A percentile compares a stretch with the other conserved stretches of the same genome.
Evolutionary conservation across 2,797 vertebrate species (phyloP).

Genomic region (Acipenser oxyrinchus): DNA sequence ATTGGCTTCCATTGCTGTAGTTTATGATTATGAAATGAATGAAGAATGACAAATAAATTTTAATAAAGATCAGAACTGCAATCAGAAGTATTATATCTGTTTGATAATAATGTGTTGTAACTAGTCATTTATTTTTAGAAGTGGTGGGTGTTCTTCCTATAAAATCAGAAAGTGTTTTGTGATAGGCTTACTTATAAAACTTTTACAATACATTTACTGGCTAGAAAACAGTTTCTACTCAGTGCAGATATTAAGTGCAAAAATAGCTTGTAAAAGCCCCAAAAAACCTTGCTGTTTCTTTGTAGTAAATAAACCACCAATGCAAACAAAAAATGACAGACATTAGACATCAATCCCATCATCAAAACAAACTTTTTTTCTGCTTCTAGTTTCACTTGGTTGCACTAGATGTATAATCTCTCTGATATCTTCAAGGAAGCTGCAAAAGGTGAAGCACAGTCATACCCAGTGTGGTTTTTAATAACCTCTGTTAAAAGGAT

Average conservation of each 20-base stretch:
- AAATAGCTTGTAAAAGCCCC: too few species aligned
- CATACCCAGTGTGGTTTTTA: too few species aligned
- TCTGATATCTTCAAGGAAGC: too few species aligned
- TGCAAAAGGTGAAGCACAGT: too few species aligned
- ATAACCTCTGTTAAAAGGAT: too few species aligned
- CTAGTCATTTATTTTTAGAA: slow-evolving; percentile 7
- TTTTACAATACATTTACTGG: slow-evolving; percentile 1
- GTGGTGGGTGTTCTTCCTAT: slow-evolving; percentile 7
- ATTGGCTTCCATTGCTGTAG: slow-evolving; percentile 3
- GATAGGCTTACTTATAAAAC: slow-evolving; percentile 19
- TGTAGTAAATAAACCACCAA: too few species aligned
- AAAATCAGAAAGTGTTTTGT: background rate
- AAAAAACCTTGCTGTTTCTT: too few species aligned
- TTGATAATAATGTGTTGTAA: background rate
- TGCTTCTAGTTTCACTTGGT: too few species aligned
- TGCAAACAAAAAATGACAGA: too few species aligned
- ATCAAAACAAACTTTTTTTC: too few species aligned
- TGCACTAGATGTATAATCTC: too few species aligned
- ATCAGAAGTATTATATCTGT: background rate
- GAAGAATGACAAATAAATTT: background rate
- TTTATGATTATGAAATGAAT: background rate
- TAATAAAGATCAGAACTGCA: background rate
- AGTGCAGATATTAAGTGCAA: slow-evolving; percentile 7
- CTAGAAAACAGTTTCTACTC: slow-evolving; percentile 11
- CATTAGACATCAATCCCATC: too few species aligned